Evolutionary conservation across 2,113 vertebrate genomes (phyloP).

Genomic region (Paraplagusia blochii): DNA sequence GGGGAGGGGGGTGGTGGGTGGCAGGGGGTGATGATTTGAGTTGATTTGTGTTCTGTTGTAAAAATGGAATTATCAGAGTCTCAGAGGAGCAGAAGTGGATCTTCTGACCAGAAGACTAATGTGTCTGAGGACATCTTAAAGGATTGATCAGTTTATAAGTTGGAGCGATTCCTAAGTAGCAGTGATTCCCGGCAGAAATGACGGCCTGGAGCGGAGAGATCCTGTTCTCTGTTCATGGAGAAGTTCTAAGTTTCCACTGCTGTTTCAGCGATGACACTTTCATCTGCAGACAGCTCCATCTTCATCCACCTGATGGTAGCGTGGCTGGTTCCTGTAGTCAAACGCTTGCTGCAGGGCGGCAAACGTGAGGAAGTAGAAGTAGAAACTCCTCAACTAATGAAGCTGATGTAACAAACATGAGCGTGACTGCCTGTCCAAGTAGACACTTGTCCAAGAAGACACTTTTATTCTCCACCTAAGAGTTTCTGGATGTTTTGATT

Average conservation of each 20-base stretch:
- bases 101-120: too few relatives aligned
- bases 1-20: conserved; percentile 18
- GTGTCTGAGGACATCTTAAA: too few relatives aligned
- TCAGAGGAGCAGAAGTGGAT: too few relatives aligned
- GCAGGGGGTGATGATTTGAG: conserved; percentile 32
- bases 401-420: conserved; percentile 18
- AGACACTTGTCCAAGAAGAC: background rate
- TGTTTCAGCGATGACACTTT: conserved; percentile 8
- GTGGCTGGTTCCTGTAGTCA: conserved; percentile 76
- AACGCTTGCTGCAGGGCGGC: conserved; percentile 73
- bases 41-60: conserved; percentile 48
- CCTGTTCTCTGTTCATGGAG: too few relatives aligned
- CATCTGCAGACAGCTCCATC: conserved; percentile 10
- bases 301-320: conserved; percentile 35
- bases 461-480: too few relatives aligned
- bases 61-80: conserved; percentile 29
- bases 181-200: too few relatives aligned
- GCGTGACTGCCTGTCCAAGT: background rate
- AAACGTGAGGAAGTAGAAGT: conserved; percentile 72
- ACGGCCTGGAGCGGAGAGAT: too few relatives aligned
- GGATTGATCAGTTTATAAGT: too few relatives aligned
- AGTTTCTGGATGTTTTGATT: too few relatives aligned
- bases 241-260: background rate
- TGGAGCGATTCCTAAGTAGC: too few relatives aligned
- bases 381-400: conserved; percentile 72